Evolutionary conservation across 35 echinoderm and acorn worm species (phyloP).

Genomic region (Strongylocentrotus purpuratus): DNA sequence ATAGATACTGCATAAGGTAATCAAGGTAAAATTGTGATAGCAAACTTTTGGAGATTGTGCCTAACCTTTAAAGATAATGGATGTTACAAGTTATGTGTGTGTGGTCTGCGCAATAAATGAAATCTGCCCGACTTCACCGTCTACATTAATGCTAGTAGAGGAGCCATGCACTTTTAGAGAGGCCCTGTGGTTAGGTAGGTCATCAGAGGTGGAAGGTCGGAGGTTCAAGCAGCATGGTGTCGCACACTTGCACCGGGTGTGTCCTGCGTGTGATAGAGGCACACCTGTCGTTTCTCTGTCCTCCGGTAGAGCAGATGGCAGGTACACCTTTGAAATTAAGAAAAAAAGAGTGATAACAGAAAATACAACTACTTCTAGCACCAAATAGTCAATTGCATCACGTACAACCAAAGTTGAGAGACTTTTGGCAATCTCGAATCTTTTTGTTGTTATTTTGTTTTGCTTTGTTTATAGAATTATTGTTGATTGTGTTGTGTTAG

Average conservation of each 20-base stretch:
- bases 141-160: not conserved
- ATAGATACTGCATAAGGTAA: too few relatives aligned
- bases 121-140: not conserved
- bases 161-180: not conserved
- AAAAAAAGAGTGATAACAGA: not conserved
- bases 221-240: conserved; percentile 29
- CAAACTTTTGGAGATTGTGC: too few relatives aligned
- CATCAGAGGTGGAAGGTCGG: not conserved
- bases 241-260: conserved; percentile 1
- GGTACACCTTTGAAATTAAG: not conserved
- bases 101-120: not conserved
- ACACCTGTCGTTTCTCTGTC: not conserved
- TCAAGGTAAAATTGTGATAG: too few relatives aligned
- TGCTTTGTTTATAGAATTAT: not conserved
- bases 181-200: conserved; percentile 3
- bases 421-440: too few relatives aligned
- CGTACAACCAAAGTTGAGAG: not conserved
- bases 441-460: too few relatives aligned
- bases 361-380: not conserved
- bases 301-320: not conserved
- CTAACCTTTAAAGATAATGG: not conserved
- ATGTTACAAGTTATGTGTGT: not conserved
- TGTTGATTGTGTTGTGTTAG: not conserved
- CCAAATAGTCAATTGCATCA: not conserved
- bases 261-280: not conserved